These are phyloP conservation scores for Malurus melanocephalus DNA, from an alignment of 2,113 vertebrate genomes.

Conservation along the genomic window DNA sequence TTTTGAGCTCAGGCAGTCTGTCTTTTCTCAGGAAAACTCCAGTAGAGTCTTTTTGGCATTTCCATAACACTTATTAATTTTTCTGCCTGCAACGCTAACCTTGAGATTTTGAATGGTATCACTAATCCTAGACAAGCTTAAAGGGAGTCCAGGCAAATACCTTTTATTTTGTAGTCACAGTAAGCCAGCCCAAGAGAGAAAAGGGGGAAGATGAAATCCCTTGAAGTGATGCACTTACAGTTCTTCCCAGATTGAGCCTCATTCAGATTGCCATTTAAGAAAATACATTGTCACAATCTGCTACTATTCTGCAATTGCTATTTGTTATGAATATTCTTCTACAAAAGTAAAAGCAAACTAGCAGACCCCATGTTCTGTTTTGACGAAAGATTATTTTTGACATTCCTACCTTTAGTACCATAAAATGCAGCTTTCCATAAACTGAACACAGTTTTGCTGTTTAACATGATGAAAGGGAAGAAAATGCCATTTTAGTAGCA, in stretches of 20 bases:
- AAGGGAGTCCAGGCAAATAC: not conserved
- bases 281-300: not conserved
- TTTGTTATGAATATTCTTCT: not conserved
- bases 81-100: not conserved
- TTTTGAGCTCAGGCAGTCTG: not conserved
- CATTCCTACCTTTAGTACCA: not conserved
- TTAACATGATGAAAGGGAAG: not conserved
- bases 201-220: not conserved
- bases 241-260: not conserved
- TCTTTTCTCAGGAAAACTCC: not conserved
- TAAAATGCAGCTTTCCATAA: not conserved
- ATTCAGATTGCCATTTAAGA: not conserved
- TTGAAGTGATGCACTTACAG: not conserved
- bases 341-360: not conserved
- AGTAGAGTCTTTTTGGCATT: not conserved
- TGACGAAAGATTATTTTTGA: not conserved
- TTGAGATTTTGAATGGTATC: not conserved
- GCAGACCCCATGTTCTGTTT: not conserved
- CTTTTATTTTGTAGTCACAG: not conserved
- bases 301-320: not conserved
- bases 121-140: not conserved
- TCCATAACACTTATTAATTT: not conserved
- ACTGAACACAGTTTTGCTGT: not conserved
- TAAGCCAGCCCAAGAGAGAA: not conserved
- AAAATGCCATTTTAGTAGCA: not conserved